Evolutionary conservation across 2,113 vertebrate species (phyloP), one percentile per base, ranked within the genome.

Genomic region (Lagopus leucura): DNA sequence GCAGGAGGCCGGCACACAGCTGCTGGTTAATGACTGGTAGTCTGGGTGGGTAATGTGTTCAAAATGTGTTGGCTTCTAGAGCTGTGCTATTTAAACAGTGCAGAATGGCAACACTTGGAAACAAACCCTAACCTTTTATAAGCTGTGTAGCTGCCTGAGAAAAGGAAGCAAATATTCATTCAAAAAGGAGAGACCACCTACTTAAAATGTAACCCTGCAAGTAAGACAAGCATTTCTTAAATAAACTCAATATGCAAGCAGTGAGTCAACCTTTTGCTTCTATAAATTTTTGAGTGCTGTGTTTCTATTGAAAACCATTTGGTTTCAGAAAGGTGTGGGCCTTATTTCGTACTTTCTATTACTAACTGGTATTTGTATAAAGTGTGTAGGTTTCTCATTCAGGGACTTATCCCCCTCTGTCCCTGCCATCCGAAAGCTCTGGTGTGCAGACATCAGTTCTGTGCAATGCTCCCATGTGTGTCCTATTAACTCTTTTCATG

Each of bases 141-240:
- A 97, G 92, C 96, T 96, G 69, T 88, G 87, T 94, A 96, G 92
- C 96, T 97, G 92, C 95, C 95, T 96, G 95, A 97, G 94, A 88
- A 92, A 88, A 40, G 50, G 95, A 84, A 96, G 80, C 34, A 97
- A 97, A 96, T 95, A 96, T 96, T 95, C 88, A 96, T 94, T 96
- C n/a, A 95, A 95, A 96, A 97, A 95, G 92, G 63, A 63, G 85
- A 97, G 93, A 97, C 96, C 97, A 96, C 96, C 96, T 97, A 97
- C 96, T 96, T 96, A 95, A 97, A 96, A 95, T 67, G 69, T 93
- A 96, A 94, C 92, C 85, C 82, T 96, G 78, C 82, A 94, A 96
- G 94, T 94, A 94, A 96, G 92, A 97, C 85, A 96, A 93, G 94
- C 40, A 93, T 97, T 97, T 97, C 93, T 95, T 94, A 95, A 90